Base-by-base conservation (phyloP, 1,140 invertebrate genomes). In the Popillia japonica region DNA sequence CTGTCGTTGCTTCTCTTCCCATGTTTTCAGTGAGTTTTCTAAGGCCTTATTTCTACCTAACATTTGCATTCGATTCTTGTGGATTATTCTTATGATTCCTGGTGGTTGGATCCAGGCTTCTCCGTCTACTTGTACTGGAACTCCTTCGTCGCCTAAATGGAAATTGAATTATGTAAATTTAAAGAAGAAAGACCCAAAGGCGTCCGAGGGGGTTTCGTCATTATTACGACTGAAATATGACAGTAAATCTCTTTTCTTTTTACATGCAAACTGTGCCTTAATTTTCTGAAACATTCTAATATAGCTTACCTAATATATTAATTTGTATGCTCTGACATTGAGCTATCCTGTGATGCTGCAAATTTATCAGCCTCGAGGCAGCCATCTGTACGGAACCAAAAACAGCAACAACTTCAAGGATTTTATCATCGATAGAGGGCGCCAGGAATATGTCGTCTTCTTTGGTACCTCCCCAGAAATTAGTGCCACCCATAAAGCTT, bases 51-150 rank as follows among this genome's bases (percentile, higher is more conserved):
- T 98, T 72, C 97, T 89, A 82, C 94, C 97, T 4, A 99, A 87
- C 94, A 99, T 97, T 88, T 98, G 97, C 85, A 98, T 96, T 78
- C 97, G 90, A 88, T 99, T 99, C 88, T 99, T 99, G 87, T 99
- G 97, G 81, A 98, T 92, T 77, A 99, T 98, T 61, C 96, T 91
- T 81, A 99, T 97, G 83, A 97, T 96, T 40, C 97, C 97, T 0
- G 98, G 97, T 0, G 96, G 96, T 87, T 99, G 97, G n/a, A 98
- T 90, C 98, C 98, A 99, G 9, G 98, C 97, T 88, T 99, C 98
- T 0, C 98, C 97, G 87, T 99, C 97, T 20, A 99, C 97, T 88
- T 98, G 96, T 80, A 93, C 94, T 14, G 96, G 96, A 42, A 97
- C 94, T 77, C 94, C 94, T 88, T 96, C 94, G 61, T 95, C 93